Base-by-base conservation (phyloP, 2,797 vertebrate species). In the Melanogrammus aeglefinus region DNA sequence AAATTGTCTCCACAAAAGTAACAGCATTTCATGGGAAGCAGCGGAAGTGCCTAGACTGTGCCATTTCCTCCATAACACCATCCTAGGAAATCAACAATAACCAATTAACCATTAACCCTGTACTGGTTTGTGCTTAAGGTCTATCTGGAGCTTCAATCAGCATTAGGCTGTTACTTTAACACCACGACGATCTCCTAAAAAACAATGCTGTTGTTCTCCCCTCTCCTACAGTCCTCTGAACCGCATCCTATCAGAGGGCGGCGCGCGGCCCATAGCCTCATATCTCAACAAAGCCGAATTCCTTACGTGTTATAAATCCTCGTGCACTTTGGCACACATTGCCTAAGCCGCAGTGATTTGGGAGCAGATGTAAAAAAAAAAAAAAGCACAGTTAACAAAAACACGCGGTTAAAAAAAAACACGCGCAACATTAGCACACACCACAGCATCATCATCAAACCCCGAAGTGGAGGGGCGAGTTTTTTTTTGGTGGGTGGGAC, bases 401-500 rank as follows among this genome's bases (percentile, higher is more conserved):
- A 57, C 47, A 57, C 47, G 47, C 13, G 12, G 13, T 44, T 44
- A 44, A 44, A 44, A 13, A 13, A 41, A 44, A 44, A 44, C 41
- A 44, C 41, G 13, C 41, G 10, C 41, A 0, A 44, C 41, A 44
- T 44, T 57, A 57, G n/a, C 16, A 18, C 18, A 57, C 16, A 4
- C 47, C 16, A 4, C 47, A 57, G 3, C 47, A 57, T 57, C 47
- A 21, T 7, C 47, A 12, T 36, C 35, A 36, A 6, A 36, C 21
- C 3, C 47, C 47, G 47, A n/a, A 18, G 57, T 24, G 57, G 57
- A 24, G 57, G n/a, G 21, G 57, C 47, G 21, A 63, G 47, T 63
- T 47, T 75, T 71, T 83, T 81, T 82, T 83, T 73, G 83, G 86
- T 90, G 91, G 91, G 92, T 87, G 92, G 91, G 90, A 90, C 89